Base-by-base conservation (phyloP, 2,797 vertebrate genomes). In the Corythornis leucogaster region DNA sequence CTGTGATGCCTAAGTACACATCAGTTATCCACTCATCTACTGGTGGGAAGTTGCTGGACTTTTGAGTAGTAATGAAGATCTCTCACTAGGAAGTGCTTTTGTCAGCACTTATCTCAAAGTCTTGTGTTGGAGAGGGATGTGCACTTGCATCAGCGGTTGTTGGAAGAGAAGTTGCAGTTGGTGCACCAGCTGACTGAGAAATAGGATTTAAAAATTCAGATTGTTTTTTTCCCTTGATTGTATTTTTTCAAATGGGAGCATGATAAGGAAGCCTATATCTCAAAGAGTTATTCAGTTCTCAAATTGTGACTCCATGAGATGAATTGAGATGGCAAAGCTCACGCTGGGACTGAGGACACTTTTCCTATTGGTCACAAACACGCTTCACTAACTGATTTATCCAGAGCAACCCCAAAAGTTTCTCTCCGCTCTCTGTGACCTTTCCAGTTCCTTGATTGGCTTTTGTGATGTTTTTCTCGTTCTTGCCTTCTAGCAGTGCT, bases 31-130 rank as follows among this genome's bases (percentile, higher is more conserved):
- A 40, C 68, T 45, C 57, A 10, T 82, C 82, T 87, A 57, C 50
- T 61, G 74, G 53, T 80, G 94, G 94, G 93, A 75, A 91, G 84
- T 8, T 48, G 58, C 74, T 84, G 80, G 57, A 24, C 48, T 82
- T 82, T 54, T 42, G 64, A 64, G 80, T 5, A 30, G 33, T 62
- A 31, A 45, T 50, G 58, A 53, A 31, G 59, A 12, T 50, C 67
- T 76, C 80, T 69, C 19, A 6, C 58, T 15, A 10, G 17, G 18
- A 42, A 0, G 3, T 50, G 82, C 50, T 77, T 75, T 68, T 80
- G 57, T 63, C 85, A 76, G 80, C 40, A 0, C 50, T n/a, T 2
- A 8, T 69, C 69, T 46, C 33, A 1, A 7, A 6, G 48, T 7
- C 42, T 16, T 16, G 25, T 21, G 51, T 4, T 66, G 66, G 74